Evolutionary conservation across 2,888 invertebrate genomes (phyloP).

Genomic region (Atrina japonica): DNA sequence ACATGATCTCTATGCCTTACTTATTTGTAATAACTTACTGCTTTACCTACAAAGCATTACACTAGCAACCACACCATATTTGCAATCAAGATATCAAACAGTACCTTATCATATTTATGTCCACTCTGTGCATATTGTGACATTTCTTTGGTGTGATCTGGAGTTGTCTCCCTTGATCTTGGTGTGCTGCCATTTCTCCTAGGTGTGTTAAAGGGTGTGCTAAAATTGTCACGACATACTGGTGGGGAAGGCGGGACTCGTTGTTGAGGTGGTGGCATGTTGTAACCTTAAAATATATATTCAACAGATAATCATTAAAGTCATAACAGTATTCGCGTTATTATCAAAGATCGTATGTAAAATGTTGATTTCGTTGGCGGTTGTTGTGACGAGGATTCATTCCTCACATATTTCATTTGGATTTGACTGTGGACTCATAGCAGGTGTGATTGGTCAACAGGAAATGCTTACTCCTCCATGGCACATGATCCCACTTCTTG

Average conservation of each 20-base stretch:
- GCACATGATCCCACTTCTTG: no score
- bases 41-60: neutral
- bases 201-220: constrained; percentile 20
- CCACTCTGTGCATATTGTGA: constrained; percentile 7
- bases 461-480: no score
- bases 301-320: no score
- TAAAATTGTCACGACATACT: neutral
- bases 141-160: constrained; percentile 41
- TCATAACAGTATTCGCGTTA: no score
- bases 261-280: constrained; percentile 3
- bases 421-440: no score
- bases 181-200: constrained; percentile 39
- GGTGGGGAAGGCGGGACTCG: constrained; percentile 12
- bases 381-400: no score
- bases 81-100: neutral
- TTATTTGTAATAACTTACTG: neutral
- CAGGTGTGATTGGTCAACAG: no score
- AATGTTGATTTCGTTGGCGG: no score
- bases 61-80: neutral
- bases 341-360: no score
- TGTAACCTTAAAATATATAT: neutral
- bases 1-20: no score
- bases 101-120: constrained; percentile 14
- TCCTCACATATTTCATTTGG: no score
- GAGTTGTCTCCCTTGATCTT: constrained; percentile 69